Evolutionary conservation across 2,797 vertebrate genomes (phyloP).

Genomic region (Oreonectes daqikongensis): DNA sequence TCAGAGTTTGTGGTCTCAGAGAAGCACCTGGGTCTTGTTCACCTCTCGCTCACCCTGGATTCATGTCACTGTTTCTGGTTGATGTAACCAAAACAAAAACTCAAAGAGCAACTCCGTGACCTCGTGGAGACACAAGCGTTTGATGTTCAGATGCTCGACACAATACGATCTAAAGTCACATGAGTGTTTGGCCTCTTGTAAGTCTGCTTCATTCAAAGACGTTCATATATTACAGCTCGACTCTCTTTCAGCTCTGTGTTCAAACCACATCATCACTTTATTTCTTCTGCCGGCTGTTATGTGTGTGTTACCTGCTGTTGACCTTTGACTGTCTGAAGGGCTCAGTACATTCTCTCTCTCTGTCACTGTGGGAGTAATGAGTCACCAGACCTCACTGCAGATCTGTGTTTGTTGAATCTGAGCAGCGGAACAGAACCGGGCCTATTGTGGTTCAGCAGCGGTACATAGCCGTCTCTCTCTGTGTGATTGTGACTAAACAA

Average conservation of each 20-base stretch:
- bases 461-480: too few relatives aligned
- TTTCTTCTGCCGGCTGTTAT: too few relatives aligned
- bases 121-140: constrained; percentile 63
- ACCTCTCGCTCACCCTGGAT: constrained; percentile 59
- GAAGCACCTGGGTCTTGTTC: constrained; percentile 61
- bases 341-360: too few relatives aligned
- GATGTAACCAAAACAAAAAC: constrained; percentile 67
- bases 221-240: too few relatives aligned
- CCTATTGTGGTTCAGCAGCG: too few relatives aligned
- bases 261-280: too few relatives aligned
- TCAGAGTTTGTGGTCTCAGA: constrained; percentile 54
- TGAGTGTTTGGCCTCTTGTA: too few relatives aligned
- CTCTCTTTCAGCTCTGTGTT: too few relatives aligned
- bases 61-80: constrained; percentile 61
- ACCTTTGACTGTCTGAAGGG: not conserved
- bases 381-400: not conserved
- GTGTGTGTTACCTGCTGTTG: not conserved
- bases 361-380: too few relatives aligned
- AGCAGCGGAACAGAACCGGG: not conserved
- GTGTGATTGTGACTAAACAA: too few relatives aligned
- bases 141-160: constrained; percentile 57
- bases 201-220: too few relatives aligned
- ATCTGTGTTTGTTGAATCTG: constrained; percentile 16
- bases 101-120: constrained; percentile 58
- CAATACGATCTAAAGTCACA: constrained; percentile 13